phyloP scores from a whole-genome alignment of 2,113 vertebrate genomes.

The Willisornis vidua region DNA sequence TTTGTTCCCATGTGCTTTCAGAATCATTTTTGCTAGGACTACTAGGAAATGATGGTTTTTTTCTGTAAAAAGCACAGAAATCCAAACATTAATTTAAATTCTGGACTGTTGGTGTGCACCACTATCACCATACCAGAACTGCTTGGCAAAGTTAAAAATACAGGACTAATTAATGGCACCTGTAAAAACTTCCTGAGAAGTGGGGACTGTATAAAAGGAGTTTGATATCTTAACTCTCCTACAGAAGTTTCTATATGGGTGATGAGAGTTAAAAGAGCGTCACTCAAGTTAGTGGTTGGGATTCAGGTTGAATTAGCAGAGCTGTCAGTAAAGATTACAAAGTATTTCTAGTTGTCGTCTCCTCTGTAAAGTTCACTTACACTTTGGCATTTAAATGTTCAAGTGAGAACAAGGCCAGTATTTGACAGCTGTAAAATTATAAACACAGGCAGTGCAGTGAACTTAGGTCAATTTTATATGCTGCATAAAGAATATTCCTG shows the following conservation, averaged over 20 bases:
- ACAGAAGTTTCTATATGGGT: not conserved
- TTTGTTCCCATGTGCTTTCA: not conserved
- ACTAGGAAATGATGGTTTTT: not conserved
- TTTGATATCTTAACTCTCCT: not conserved
- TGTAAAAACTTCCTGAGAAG: not conserved
- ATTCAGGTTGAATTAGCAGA: not conserved
- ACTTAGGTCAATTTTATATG: not conserved
- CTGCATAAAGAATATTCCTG: not conserved
- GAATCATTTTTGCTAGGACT: not conserved
- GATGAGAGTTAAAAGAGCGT: not conserved
- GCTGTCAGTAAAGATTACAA: not conserved
- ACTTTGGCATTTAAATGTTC: not conserved
- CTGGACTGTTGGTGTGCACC: not conserved
- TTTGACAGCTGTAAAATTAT: not conserved
- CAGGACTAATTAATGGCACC: not conserved
- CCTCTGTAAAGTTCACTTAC: not conserved
- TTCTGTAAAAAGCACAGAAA: not conserved
- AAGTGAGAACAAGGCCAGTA: not conserved
- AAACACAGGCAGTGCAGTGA: not conserved
- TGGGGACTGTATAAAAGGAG: rapidly evolving
- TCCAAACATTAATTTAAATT: not conserved
- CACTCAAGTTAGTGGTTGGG: not conserved
- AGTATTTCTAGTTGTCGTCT: not conserved
- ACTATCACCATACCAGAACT: not conserved
- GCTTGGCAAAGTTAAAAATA: not conserved